Evolutionary conservation across 2,888 invertebrate genomes (phyloP), one percentile per base, ranked within the genome.

Genomic region (Caenorhabditis wallacei): DNA sequence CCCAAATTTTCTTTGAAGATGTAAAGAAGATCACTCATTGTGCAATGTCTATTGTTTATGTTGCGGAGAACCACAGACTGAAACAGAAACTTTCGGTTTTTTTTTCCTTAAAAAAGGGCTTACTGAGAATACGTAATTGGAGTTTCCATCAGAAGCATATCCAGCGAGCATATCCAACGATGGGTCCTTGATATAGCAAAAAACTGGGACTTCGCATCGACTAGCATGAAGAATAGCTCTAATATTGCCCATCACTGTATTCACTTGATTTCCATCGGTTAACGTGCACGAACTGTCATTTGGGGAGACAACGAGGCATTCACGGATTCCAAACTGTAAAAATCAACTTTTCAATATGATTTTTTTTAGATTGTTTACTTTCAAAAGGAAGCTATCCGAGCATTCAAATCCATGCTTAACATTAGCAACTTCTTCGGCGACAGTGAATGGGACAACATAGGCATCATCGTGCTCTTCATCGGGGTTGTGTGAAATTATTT

Each of bases 1-100:
- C 76, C 76, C 48, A 78, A 37, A 35, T 72, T 68, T 18, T 82
- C 79, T 40, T 79, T 82, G 64, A 82, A 82, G 30, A 82, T 22
- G 7, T 26, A 10, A 4, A 79, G 46, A n/a, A 82, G 43, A 18
- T 66, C 79, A 22, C n/a, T 48, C 53, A 82, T 26, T 18, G 53
- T 40, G 22, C 46, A 53, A 35, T 82, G 72, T 57, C 63, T 37
- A n/a, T 26, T 48, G 35, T 81, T 70, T 7, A 81, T 63, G 16
- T 59, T 56, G 18, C 81, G 64, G 3, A 81, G 64, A 1, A 53
- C 64, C 1, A 53, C 30, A 0, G 81, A 57, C 68, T 76, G 51
- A n/a, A 66, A 57, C 3, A 40, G 40, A 40, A 11, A 40, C 13
- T 11, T 10, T 4, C 40, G 2, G 40, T 40, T 40, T 30, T 5